Evolutionary conservation across 2,797 vertebrate species (phyloP).

Genomic region (Odontamblyopus lacepedii): DNA sequence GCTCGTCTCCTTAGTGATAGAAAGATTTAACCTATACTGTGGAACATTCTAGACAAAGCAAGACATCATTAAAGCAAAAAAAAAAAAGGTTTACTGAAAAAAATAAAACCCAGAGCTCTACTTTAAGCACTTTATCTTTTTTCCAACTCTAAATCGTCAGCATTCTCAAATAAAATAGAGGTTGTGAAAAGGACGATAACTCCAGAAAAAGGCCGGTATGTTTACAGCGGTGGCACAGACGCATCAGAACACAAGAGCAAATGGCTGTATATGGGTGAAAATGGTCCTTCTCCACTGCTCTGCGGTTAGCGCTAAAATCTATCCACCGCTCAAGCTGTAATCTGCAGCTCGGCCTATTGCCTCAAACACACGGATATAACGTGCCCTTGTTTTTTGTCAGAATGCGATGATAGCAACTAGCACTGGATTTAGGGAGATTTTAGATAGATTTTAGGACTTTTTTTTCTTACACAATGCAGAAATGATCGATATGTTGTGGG

Average conservation of each 20-base stretch:
- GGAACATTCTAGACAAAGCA: too few species aligned
- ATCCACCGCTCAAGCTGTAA: conserved; percentile 17
- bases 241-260: conserved; percentile 18
- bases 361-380: conserved; percentile 21
- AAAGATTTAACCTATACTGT: too few species aligned
- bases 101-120: too few species aligned
- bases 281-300: conserved; percentile 24
- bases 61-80: too few species aligned
- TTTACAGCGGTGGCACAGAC: conserved; percentile 10
- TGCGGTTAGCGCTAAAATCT: conserved; percentile 33
- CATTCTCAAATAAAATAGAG: conserved; percentile 12
- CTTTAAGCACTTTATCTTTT: too few species aligned
- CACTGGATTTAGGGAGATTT: background rate
- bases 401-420: background rate
- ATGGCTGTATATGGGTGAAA: conserved; percentile 31
- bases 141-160: background rate
- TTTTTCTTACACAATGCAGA: background rate
- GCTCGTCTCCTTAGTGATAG: too few species aligned
- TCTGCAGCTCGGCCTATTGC: conserved; percentile 29
- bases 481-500: background rate
- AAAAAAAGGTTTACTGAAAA: too few species aligned
- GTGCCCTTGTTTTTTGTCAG: conserved; percentile 8
- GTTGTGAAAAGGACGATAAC: background rate
- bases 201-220: background rate
- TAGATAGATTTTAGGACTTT: background rate